Evolutionary conservation across 1,140 invertebrate genomes (phyloP).

Genomic region (Ips typographus): DNA sequence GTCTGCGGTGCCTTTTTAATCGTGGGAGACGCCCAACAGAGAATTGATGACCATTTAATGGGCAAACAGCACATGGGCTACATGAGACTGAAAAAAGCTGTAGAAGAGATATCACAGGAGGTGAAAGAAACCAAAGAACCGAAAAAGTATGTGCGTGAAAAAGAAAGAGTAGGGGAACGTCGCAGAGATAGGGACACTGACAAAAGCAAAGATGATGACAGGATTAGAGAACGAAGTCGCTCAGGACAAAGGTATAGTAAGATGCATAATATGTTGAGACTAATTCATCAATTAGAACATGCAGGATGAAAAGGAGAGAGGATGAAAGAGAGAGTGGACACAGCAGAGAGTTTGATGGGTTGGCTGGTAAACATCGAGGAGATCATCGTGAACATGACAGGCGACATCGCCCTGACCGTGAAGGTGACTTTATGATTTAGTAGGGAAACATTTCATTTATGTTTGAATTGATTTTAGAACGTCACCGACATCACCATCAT

Average conservation of each 20-base stretch:
- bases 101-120: conserved; percentile 60
- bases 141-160: conserved; percentile 36
- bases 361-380: conserved; percentile 47
- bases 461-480: conserved; percentile 25
- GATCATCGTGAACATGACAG: conserved; percentile 46
- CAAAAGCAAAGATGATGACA: conserved; percentile 52
- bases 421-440: conserved; percentile 32
- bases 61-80: conserved; percentile 96
- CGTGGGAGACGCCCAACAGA: conserved; percentile 96
- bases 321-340: conserved; percentile 47
- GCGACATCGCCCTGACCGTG: conserved; percentile 46
- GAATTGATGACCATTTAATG: conserved; percentile 96
- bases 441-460: not conserved
- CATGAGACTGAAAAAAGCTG: conserved; percentile 63
- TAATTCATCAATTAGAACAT: conserved; percentile 29
- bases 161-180: conserved; percentile 37
- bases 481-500: conserved; percentile 39
- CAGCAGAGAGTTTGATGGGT: conserved; percentile 39
- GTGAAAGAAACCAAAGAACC: conserved; percentile 46
- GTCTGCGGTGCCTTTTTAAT: conserved; percentile 98
- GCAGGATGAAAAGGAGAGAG: conserved; percentile 35
- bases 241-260: conserved; percentile 21
- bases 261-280: not conserved
- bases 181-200: conserved; percentile 49
- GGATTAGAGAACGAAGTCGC: conserved; percentile 46